phyloP scores from a whole-genome alignment of 2,113 vertebrate genomes.

The Sinocyclocheilus grahami region DNA sequence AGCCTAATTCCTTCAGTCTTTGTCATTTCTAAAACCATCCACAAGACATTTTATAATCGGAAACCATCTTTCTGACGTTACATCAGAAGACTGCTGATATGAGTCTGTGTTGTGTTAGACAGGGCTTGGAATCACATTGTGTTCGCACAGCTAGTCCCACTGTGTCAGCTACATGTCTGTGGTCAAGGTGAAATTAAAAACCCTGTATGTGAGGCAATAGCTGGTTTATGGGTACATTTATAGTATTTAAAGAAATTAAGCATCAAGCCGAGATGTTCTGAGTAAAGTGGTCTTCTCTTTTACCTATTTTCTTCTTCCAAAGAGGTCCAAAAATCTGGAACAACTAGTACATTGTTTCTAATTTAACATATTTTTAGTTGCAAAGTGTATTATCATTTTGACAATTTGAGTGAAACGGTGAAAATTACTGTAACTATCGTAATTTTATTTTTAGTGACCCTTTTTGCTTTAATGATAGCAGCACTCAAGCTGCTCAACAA shows the following conservation, averaged over 20 bases:
- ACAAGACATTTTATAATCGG: background rate
- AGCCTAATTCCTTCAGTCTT: background rate
- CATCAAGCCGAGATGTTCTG: background rate
- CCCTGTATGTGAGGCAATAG: background rate
- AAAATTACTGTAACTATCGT: background rate
- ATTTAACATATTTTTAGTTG: background rate
- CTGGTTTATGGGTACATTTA: background rate
- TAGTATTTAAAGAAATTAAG: background rate
- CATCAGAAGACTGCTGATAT: background rate
- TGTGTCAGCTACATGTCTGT: slow-evolving; percentile 5
- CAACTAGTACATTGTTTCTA: background rate
- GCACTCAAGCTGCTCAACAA: background rate
- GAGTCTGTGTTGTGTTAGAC: slow-evolving; percentile 21
- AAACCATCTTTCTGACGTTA: background rate
- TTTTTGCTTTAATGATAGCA: background rate
- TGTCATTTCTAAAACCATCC: background rate
- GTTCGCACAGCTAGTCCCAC: background rate
- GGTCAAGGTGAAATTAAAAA: background rate
- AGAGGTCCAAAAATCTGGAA: background rate
- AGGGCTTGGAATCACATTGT: slow-evolving; percentile 21
- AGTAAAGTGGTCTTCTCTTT: background rate
- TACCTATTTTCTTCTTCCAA: background rate
- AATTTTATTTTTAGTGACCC: background rate
- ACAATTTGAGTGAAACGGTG: background rate
- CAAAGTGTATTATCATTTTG: background rate